A percentile compares a stretch with the other conserved stretches of the same genome.
Conservation (phyloP, 2,797 vertebrate genomes). For the Sebastolobus altivelis region DNA sequence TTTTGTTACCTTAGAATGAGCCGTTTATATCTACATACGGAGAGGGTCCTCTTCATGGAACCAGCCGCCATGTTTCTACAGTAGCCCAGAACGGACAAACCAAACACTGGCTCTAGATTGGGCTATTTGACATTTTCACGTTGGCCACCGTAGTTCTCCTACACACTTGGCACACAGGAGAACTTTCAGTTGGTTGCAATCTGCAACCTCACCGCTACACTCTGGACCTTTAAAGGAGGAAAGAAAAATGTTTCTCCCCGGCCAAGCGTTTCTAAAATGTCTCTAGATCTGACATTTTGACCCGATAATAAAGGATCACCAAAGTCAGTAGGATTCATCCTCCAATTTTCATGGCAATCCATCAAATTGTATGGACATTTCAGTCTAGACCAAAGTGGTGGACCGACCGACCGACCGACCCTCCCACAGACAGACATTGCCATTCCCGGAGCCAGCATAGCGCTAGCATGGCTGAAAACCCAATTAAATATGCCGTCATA, state of each 20-base stretch:
- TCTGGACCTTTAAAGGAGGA: neutral
- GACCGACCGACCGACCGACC: no score
- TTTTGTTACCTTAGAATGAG: no score
- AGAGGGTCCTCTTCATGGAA: no score
- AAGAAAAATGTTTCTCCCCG: neutral
- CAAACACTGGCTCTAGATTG: no score
- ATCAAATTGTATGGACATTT: neutral
- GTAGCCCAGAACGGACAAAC: no score
- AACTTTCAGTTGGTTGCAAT: no score
- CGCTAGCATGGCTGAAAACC: neutral
- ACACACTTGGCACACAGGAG: no score
- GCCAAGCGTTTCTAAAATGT: neutral
- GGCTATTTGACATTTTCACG: no score
- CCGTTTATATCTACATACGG: no score
- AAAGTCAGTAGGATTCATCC: neutral
- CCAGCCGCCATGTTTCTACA: no score
- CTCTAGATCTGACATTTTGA: neutral
- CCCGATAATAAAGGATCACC: neutral
- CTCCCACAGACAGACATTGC: neutral
- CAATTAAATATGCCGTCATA: neutral
- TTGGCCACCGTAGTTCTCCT: no score
- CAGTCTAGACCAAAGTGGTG: neutral
- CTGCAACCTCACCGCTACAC: no score
- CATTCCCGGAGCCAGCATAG: neutral
- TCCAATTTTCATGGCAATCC: neutral